phyloP scores from a whole-genome alignment of 1,140 invertebrate genomes.

The Sminthurinus signatus region DNA sequence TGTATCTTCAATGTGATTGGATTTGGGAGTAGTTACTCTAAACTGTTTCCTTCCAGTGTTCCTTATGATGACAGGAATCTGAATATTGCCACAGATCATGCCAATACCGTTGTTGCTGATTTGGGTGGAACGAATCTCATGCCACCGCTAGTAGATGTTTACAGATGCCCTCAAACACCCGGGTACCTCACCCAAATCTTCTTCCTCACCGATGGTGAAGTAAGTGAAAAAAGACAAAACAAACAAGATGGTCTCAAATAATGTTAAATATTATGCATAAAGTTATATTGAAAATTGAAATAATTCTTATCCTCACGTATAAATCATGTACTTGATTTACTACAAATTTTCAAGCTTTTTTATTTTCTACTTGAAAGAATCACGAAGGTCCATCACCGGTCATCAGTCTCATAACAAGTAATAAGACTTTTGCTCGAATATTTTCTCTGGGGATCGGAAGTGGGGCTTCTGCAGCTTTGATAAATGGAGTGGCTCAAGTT shows the following conservation, averaged over 20 bases:
- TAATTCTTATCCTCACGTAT: no score
- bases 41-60: conserved; percentile 25
- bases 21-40: conserved; percentile 25
- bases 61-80: conserved; percentile 27
- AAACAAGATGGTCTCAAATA: no score
- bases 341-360: no score
- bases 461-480: conserved; percentile 43
- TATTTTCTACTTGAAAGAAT: no score
- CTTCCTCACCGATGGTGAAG: conserved; percentile 46
- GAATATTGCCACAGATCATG: conserved; percentile 14
- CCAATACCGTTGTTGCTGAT: conserved; percentile 38
- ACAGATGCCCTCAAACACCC: conserved; percentile 36
- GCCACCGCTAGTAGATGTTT: conserved; percentile 43
- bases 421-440: conserved; percentile 42
- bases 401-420: conserved; percentile 40
- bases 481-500: conserved; percentile 44
- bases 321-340: no score
- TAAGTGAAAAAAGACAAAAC: not conserved
- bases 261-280: no score
- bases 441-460: conserved; percentile 46
- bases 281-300: no score
- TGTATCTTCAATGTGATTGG: conserved; percentile 37
- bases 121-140: conserved; percentile 46
- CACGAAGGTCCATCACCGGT: conserved; percentile 27
- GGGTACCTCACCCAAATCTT: conserved; percentile 44